Conservation (phyloP, 2,113 vertebrate species). For the Ia io region DNA sequence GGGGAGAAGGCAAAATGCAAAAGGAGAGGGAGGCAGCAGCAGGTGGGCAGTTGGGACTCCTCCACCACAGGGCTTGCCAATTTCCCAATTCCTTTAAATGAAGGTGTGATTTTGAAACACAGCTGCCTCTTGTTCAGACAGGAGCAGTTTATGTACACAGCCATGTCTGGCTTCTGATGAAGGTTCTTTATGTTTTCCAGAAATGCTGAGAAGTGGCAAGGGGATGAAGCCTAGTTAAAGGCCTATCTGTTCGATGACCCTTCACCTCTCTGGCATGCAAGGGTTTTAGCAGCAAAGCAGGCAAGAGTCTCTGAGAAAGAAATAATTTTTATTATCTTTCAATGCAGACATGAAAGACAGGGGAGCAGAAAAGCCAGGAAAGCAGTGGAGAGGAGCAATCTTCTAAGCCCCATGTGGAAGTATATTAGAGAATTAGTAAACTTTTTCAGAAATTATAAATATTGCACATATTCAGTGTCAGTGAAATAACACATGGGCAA, state of each 20-base stretch:
- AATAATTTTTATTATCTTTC: not conserved
- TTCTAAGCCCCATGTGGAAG: not conserved
- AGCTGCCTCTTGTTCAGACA: conserved; percentile 33
- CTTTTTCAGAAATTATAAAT: not conserved
- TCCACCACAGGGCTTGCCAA: not conserved
- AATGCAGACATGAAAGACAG: not conserved
- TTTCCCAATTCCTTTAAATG: conserved; percentile 40
- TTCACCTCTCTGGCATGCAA: not conserved
- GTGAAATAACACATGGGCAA: not conserved
- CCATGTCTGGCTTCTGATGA: not conserved
- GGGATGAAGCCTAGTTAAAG: not conserved
- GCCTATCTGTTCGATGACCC: not conserved
- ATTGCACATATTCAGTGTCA: not conserved
- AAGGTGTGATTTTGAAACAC: conserved; percentile 36
- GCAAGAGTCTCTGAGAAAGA: not conserved
- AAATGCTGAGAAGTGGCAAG: conserved; percentile 7
- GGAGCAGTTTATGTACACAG: not conserved
- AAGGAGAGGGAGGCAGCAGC: not conserved
- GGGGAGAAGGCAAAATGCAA: not conserved
- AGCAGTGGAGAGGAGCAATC: not conserved
- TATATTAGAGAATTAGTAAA: not conserved
- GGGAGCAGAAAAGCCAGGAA: not conserved
- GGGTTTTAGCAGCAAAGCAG: not conserved
- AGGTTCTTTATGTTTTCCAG: conserved; percentile 43
- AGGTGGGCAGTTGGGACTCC: not conserved